phyloP scores from a whole-genome alignment of 2,113 vertebrate species.

The Cephalopterus ornatus region DNA sequence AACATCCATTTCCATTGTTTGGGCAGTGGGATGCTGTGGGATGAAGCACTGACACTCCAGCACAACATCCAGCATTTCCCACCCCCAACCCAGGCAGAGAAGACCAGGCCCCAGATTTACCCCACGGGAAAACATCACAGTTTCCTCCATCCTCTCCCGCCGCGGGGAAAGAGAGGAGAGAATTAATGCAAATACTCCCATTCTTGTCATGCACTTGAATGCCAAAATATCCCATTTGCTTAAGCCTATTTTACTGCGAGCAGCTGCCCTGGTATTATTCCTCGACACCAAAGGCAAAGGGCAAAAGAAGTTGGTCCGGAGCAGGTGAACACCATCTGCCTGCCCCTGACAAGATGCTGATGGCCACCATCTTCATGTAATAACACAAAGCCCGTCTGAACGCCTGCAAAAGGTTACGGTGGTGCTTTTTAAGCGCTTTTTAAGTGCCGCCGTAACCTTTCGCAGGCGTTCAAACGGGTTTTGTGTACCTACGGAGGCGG shows the following conservation, averaged over 20 bases:
- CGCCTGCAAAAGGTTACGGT: not conserved
- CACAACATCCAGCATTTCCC: not conserved
- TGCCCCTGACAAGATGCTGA: conserved; percentile 65
- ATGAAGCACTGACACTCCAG: not conserved
- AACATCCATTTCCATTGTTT: not conserved
- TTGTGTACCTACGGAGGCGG: not conserved
- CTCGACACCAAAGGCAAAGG: conserved; percentile 68
- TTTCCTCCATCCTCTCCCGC: conserved; percentile 9
- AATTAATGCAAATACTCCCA: conserved; percentile 65
- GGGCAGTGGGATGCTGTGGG: not conserved
- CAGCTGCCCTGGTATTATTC: conserved; percentile 80
- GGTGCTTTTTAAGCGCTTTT: not conserved
- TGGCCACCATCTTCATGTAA: conserved; percentile 52
- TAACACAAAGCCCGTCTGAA: conserved; percentile 12
- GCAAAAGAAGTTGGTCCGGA: conserved; percentile 70
- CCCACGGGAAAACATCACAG: not conserved
- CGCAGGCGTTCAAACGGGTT: conserved; percentile 9
- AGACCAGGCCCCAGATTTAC: not conserved
- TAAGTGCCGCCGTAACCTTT: conserved; percentile 33
- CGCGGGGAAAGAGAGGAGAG: not conserved
- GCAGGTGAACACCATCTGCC: conserved; percentile 84
- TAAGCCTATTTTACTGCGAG: conserved; percentile 74
- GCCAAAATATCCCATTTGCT: conserved; percentile 67
- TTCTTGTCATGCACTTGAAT: conserved; percentile 71
- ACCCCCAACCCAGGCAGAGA: not conserved